These are phyloP conservation scores for Bradynema listronoti DNA, from an alignment of 1,140 invertebrate species.

Conservation along the genomic window DNA sequence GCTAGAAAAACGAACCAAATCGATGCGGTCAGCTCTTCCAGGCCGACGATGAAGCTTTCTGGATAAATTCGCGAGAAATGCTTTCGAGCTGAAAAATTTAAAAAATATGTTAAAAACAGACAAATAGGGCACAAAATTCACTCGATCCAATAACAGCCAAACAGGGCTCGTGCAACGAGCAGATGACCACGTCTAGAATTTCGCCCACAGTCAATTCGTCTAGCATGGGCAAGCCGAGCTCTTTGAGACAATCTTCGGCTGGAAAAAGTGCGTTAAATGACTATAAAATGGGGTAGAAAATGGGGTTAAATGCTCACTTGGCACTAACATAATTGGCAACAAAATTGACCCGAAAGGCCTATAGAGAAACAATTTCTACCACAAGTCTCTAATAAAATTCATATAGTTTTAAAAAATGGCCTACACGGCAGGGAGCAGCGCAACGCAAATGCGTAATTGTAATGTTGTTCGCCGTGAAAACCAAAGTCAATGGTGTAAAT, in stretches of 20 bases:
- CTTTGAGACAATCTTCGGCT: not conserved
- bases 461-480: not conserved
- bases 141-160: not conserved
- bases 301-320: not conserved
- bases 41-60: not conserved
- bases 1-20: not conserved
- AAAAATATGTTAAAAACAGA: not conserved
- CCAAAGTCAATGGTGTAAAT: not conserved
- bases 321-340: not conserved
- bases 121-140: not conserved
- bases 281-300: not conserved
- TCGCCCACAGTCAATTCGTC: not conserved
- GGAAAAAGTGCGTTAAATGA: not conserved
- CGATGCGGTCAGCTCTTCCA: not conserved
- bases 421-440: not conserved
- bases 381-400: too few species aligned
- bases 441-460: not conserved
- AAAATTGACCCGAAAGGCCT: not conserved
- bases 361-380: not conserved
- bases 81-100: not conserved
- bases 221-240: not conserved
- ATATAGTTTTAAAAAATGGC: not conserved
- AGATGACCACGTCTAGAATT: not conserved
- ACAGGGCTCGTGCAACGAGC: not conserved
- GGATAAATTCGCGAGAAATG: slow-evolving; percentile 3